These are phyloP conservation scores for Hippocampus zosterae DNA, from an alignment of 2,113 vertebrate genomes.

Conservation along the genomic window DNA sequence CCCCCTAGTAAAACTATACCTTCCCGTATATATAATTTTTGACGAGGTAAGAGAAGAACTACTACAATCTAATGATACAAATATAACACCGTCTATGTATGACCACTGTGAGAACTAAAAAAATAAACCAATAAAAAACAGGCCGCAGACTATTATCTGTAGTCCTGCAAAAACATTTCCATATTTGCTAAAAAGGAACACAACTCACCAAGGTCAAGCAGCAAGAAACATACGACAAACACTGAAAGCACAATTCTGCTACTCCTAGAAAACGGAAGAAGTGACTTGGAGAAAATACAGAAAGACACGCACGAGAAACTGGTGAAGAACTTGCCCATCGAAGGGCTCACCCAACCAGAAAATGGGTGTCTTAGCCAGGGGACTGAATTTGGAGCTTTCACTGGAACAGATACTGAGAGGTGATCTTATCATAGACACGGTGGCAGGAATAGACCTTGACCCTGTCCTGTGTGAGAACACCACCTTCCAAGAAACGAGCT, in stretches of 20 bases:
- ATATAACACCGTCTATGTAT: not conserved
- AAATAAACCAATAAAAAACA: not conserved
- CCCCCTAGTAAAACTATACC: not conserved
- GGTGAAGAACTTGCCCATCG: not conserved
- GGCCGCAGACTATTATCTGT: not conserved
- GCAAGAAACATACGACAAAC: not conserved
- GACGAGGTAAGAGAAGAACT: not conserved
- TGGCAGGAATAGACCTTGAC: not conserved
- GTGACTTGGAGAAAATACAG: slow-evolving; percentile 4
- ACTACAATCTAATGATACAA: not conserved
- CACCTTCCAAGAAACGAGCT: not conserved
- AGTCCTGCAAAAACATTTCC: not conserved
- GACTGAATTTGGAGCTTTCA: slow-evolving; percentile 3
- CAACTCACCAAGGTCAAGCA: not conserved
- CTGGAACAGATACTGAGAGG: not conserved
- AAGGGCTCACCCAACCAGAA: slow-evolving; percentile 5
- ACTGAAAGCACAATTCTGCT: not conserved
- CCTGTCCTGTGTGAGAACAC: not conserved
- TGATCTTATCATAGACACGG: slow-evolving; percentile 2
- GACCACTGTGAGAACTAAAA: not conserved
- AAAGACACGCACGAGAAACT: not conserved
- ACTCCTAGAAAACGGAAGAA: not conserved
- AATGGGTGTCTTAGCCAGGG: slow-evolving; percentile 6
- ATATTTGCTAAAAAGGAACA: not conserved
- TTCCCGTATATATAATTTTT: not conserved